These are phyloP conservation scores for Prunella strophiata DNA, from an alignment of 2,797 vertebrate species.

Conservation along the genomic window DNA sequence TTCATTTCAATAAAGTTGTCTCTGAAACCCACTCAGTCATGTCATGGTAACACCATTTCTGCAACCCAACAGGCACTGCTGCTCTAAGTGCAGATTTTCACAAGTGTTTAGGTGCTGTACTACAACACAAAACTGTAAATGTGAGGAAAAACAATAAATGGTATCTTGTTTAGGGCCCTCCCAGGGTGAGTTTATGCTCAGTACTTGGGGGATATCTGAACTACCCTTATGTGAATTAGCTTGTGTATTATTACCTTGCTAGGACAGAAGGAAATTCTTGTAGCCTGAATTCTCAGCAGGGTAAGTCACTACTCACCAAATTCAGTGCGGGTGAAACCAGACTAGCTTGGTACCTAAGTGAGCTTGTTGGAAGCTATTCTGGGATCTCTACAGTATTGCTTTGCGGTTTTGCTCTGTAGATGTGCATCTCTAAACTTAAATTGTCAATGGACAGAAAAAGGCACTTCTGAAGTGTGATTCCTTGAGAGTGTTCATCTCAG, in stretches of 20 bases:
- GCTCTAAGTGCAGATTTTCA: background rate
- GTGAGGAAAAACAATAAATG: background rate
- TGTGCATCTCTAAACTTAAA: background rate
- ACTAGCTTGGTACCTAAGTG: background rate
- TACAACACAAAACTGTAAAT: background rate
- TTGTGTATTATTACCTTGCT: background rate
- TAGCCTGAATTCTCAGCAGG: background rate
- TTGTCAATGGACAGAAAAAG: background rate
- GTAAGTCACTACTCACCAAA: fast-evolving
- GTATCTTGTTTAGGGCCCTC: background rate
- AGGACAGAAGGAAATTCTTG: background rate
- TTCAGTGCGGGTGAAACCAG: background rate
- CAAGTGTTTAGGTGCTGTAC: background rate
- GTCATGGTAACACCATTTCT: background rate
- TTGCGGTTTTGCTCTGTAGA: background rate
- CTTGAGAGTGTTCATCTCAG: background rate
- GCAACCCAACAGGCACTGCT: background rate
- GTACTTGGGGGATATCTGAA: background rate
- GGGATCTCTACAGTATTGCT: background rate
- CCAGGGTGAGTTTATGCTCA: background rate
- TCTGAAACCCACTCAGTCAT: background rate
- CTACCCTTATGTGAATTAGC: background rate
- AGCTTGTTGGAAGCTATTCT: background rate
- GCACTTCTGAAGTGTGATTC: background rate
- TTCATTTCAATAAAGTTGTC: background rate